Evolutionary conservation across 2,113 vertebrate genomes (phyloP).

Genomic region (Seriola quinqueradiata): DNA sequence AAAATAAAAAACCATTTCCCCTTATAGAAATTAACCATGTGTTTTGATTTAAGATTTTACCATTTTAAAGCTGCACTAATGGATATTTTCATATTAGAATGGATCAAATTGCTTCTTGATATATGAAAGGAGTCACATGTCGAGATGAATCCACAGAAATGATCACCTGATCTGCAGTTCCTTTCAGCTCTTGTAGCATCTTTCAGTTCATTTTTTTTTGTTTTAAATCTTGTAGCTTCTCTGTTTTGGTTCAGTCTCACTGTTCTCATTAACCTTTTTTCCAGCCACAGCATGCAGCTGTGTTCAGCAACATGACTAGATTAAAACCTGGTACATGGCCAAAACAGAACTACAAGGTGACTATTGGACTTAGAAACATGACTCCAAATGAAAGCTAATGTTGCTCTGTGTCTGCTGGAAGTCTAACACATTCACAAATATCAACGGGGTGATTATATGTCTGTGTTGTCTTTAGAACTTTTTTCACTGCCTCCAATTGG

Average conservation of each 20-base stretch:
- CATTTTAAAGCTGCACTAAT: background rate
- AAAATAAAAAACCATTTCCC: background rate
- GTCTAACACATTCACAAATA: background rate
- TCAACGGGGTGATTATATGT: background rate
- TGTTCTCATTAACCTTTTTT: background rate
- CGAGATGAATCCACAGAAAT: background rate
- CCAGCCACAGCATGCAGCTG: background rate
- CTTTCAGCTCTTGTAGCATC: background rate
- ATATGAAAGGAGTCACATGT: background rate
- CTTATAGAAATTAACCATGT: background rate
- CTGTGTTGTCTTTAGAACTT: background rate
- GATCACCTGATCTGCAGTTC: background rate
- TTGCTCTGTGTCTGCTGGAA: background rate
- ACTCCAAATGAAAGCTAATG: background rate
- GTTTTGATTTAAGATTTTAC: background rate
- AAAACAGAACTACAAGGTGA: too few relatives aligned
- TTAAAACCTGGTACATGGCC: too few relatives aligned
- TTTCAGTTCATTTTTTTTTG: conserved; percentile 2
- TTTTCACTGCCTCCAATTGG: background rate
- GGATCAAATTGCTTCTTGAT: background rate
- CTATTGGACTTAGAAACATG: background rate
- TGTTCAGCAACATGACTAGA: background rate
- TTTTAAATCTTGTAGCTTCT: conserved; percentile 6
- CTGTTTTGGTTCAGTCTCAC: background rate
- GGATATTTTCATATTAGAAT: background rate